Conservation (phyloP, 2,113 vertebrate genomes). For the Myocastor coypus region DNA sequence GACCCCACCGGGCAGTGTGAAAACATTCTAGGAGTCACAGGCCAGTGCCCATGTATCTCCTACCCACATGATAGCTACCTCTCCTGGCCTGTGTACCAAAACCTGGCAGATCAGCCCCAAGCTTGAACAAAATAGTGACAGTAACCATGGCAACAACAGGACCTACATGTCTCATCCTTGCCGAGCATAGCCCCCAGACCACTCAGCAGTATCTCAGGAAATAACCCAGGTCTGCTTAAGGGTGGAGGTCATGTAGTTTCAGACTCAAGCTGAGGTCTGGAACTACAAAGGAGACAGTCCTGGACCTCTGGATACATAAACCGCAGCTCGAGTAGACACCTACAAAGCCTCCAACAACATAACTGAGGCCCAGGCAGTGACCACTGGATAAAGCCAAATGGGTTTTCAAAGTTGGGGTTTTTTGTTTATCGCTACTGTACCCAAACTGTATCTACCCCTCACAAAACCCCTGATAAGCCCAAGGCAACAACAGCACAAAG, state of each 20-base stretch:
- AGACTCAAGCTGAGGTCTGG: neutral
- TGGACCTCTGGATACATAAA: neutral
- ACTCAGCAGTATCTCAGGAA: neutral
- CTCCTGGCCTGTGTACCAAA: neutral
- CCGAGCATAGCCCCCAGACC: too few species aligned
- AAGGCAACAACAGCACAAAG: neutral
- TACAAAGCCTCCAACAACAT: neutral
- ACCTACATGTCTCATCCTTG: neutral
- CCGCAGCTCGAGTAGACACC: neutral
- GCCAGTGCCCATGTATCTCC: neutral
- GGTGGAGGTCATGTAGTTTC: neutral
- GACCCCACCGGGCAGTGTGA: rapidly evolving
- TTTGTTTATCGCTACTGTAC: rapidly evolving
- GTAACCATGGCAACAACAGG: neutral
- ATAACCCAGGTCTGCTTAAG: neutral
- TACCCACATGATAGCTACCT: neutral
- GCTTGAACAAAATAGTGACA: neutral
- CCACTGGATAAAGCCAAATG: neutral
- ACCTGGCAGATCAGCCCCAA: rapidly evolving
- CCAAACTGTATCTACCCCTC: neutral
- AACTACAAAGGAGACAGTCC: neutral
- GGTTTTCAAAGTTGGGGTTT: neutral
- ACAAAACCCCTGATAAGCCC: neutral
- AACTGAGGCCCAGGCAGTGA: neutral
- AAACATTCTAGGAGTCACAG: neutral